Evolutionary conservation across 1,140 invertebrate genomes (phyloP), one percentile per base, ranked within the genome.

Genomic region (Lanistes nyassanus): DNA sequence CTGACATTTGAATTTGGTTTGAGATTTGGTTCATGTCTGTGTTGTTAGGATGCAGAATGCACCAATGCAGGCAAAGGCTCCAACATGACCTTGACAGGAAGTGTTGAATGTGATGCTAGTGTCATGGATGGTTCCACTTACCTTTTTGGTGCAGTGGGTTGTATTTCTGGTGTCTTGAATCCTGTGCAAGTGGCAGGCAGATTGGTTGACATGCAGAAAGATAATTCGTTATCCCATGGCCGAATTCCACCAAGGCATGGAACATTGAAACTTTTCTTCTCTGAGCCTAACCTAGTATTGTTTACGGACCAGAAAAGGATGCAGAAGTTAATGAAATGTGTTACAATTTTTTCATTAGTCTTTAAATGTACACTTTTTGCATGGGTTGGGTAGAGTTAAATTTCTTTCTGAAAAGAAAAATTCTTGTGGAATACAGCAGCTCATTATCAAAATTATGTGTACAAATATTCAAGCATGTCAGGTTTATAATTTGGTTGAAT

Each of bases 31-130:
- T 47, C 5, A 13, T 47, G 9, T 47, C 9, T 47, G 5, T 47
- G 19, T 47, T 47, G 42, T 9, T 6, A 91, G 88, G 81, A 98
- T 90, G 94, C 94, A 79, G 91, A 93, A 64, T 85, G 95, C 68
- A 97, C 96, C 4, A 99, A 99, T 92, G 96, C 96, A 82, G 97
- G 97, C 4, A 93, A 91, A 87, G 97, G 97, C 29, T 98, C 96
- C 16, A 97, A 96, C 91, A 91, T 98, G 64, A 97, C 94, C 60
- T 91, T 93, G 84, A 92, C 94, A 79, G 95, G 96, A 37, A 90
- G 90, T 51, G 95, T 98, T 0, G 96, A 98, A 91, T 97, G 95
- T 89, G 97, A 98, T 91, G 96, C 96, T 3, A 94, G 94, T 81
- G 92, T 97, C 31, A 98, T 98, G 96, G 94, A 97, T 90, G 95